phyloP scores from a whole-genome alignment of 2,888 invertebrate species.

The Prosapia bicincta region DNA sequence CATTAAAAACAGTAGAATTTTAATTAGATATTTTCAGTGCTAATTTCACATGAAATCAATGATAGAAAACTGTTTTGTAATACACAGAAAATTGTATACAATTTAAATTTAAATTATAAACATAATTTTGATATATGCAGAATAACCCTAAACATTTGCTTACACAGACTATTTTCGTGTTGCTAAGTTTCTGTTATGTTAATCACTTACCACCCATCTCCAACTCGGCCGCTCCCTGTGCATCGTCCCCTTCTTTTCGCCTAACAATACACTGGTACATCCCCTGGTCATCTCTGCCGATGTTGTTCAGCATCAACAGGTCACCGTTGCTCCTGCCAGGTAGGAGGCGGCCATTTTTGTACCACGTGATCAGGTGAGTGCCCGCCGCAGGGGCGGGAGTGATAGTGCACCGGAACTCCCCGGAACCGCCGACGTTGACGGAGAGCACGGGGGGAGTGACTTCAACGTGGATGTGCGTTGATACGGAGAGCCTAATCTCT shows the following conservation, averaged over 20 bases:
- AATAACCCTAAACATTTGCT: too few relatives aligned
- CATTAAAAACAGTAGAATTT: too few relatives aligned
- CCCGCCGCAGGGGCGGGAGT: constrained; percentile 48
- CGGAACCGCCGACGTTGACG: constrained; percentile 71
- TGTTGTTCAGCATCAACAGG: constrained; percentile 60
- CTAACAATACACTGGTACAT: constrained; percentile 75
- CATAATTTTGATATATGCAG: too few relatives aligned
- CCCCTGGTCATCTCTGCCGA: constrained; percentile 67
- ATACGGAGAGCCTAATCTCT: constrained; percentile 62
- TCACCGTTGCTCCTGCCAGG: constrained; percentile 64
- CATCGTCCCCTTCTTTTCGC: constrained; percentile 67
- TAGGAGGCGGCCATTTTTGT: constrained; percentile 49
- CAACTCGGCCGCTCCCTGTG: constrained; percentile 71
- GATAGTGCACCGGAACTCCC: constrained; percentile 64
- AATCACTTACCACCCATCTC: constrained; percentile 61
- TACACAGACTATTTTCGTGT: too few relatives aligned
- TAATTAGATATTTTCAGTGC: too few relatives aligned
- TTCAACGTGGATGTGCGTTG: constrained; percentile 57
- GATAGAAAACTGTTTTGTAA: too few relatives aligned
- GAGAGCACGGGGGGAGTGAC: constrained; percentile 42
- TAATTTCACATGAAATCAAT: too few relatives aligned
- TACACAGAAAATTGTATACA: too few relatives aligned
- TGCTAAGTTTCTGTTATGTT: too few relatives aligned
- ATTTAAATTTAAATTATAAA: too few relatives aligned
- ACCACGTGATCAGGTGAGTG: constrained; percentile 56